Percentiles rank a stretch among this genome's conserved stretches.
These are phyloP conservation scores for Scatophagus argus DNA, from an alignment of 2,113 vertebrate genomes.

Conservation along the genomic window DNA sequence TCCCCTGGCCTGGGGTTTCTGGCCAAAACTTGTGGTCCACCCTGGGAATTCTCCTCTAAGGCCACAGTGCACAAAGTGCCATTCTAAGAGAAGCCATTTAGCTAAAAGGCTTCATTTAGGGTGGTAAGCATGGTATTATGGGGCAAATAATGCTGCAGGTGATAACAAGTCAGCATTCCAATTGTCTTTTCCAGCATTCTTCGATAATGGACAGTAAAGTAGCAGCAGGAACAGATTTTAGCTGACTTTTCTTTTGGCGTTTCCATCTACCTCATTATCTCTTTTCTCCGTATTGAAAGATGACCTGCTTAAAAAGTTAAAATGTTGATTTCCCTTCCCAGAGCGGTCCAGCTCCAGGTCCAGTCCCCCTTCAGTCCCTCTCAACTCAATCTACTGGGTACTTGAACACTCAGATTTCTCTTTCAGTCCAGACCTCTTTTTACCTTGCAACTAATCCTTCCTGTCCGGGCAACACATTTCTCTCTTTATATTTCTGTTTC, in stretches of 20 bases:
- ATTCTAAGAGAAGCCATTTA: conserved; percentile 77
- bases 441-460: conserved; percentile 52
- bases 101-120: conserved; percentile 80
- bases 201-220: conserved; percentile 24
- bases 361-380: conserved; percentile 24
- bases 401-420: conserved; percentile 34
- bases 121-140: conserved; percentile 67
- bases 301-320: conserved; percentile 30
- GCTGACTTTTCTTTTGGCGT: neutral
- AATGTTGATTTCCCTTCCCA: conserved; percentile 28
- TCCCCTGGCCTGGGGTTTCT: conserved; percentile 71
- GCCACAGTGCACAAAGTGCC: conserved; percentile 80
- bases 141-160: conserved; percentile 65
- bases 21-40: conserved; percentile 69
- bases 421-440: conserved; percentile 23
- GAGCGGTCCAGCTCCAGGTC: neutral
- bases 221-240: neutral
- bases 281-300: conserved; percentile 24
- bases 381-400: conserved; percentile 30
- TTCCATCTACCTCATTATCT: conserved; percentile 17
- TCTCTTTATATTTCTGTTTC: conserved; percentile 11
- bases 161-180: conserved; percentile 67
- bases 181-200: conserved; percentile 55
- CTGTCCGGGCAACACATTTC: neutral
- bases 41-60: conserved; percentile 80